Conservation (phyloP, 2,113 vertebrate genomes). For the Petaurus breviceps region DNA sequence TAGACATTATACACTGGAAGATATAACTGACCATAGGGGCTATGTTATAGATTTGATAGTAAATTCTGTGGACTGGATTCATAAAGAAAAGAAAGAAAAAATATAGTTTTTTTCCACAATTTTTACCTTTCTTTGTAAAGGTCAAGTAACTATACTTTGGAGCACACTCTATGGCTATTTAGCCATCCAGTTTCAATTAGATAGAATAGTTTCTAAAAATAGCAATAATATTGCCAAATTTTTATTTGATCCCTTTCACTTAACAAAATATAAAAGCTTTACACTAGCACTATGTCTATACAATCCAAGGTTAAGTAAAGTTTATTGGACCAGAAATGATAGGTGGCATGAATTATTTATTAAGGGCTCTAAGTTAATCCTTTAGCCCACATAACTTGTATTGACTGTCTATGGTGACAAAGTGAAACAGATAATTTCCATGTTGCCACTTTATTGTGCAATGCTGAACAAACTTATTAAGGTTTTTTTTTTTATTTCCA, state of each 20-base stretch:
- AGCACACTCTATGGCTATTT: neutral
- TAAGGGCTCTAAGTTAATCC: neutral
- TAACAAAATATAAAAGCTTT: neutral
- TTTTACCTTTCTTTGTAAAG: constrained; percentile 11
- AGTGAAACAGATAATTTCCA: neutral
- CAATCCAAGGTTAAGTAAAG: neutral
- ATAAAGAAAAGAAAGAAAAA: constrained; percentile 9
- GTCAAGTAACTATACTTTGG: neutral
- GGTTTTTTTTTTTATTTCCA: neutral
- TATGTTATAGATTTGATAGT: constrained; percentile 15
- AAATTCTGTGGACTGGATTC: neutral
- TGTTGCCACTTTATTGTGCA: neutral
- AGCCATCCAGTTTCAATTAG: neutral
- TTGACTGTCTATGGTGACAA: neutral
- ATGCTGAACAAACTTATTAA: neutral
- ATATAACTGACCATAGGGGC: neutral
- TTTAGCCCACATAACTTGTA: neutral
- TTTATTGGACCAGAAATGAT: neutral
- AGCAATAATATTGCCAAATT: neutral
- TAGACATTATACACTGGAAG: neutral
- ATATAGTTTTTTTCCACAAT: neutral
- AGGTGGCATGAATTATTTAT: neutral
- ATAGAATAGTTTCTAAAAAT: neutral
- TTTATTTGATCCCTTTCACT: neutral
- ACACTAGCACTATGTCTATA: neutral